Conservation (phyloP, 2,797 vertebrate genomes). For the Carapus acus region DNA sequence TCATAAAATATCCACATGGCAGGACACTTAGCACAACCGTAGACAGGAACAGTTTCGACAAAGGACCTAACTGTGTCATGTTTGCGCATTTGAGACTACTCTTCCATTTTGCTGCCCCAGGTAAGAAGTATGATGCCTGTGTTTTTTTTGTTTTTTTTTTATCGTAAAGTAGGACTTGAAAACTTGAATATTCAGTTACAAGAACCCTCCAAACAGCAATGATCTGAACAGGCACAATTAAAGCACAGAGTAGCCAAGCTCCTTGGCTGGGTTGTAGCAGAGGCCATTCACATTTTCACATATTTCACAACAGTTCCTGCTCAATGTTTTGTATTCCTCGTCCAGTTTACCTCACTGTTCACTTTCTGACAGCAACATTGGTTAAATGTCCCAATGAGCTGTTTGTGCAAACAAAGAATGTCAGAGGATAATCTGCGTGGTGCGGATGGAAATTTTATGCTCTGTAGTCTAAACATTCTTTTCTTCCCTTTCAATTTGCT, state of each 20-base stretch:
- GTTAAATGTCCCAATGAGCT: not conserved
- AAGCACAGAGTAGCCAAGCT: no score
- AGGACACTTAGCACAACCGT: conserved; percentile 32
- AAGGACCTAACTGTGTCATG: conserved; percentile 19
- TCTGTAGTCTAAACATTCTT: conserved; percentile 13
- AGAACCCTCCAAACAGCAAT: no score
- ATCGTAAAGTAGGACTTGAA: no score
- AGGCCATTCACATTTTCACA: no score
- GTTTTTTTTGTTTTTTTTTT: no score
- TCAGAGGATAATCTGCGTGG: not conserved
- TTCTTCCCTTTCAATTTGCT: no score
- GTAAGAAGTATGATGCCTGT: no score
- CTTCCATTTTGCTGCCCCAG: no score
- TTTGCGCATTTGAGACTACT: conserved; percentile 17
- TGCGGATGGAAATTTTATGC: conserved; percentile 18
- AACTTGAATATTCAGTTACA: no score
- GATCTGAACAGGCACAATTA: no score
- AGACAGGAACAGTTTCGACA: conserved; percentile 33
- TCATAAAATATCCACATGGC: conserved; percentile 28
- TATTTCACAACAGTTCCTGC: no score
- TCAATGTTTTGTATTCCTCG: not conserved
- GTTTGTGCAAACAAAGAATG: conserved; percentile 3
- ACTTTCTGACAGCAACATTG: not conserved
- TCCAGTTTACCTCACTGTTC: conserved; percentile 1
- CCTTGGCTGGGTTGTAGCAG: no score